Percentiles rank a stretch among this genome's conserved stretches.
These are phyloP conservation scores for Ibidorhyncha struthersii DNA, from an alignment of 2,113 vertebrate species.

Conservation along the genomic window DNA sequence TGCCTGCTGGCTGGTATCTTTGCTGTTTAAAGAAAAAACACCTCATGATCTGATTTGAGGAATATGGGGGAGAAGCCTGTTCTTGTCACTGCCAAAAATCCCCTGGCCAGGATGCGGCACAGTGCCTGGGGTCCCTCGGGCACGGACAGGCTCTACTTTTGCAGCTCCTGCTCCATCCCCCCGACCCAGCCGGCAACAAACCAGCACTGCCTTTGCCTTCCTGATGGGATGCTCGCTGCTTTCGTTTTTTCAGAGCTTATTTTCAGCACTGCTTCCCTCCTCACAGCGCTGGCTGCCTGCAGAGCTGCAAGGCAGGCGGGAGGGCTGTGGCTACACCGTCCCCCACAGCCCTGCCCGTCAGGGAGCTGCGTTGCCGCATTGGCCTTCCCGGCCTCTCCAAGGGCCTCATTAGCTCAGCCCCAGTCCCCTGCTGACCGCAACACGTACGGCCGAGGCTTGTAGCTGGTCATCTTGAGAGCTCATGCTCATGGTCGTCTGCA, in stretches of 20 bases:
- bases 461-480: neutral
- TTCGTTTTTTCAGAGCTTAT: neutral
- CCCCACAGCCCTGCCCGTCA: rapidly evolving
- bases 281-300: neutral
- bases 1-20: neutral
- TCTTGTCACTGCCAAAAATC: neutral
- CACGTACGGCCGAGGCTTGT: rapidly evolving
- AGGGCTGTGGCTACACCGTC: neutral
- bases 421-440: neutral
- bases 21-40: neutral
- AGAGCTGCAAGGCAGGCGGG: neutral
- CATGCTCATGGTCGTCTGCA: rapidly evolving
- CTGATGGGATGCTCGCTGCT: neutral
- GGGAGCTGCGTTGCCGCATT: rapidly evolving
- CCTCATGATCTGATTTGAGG: neutral
- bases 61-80: neutral
- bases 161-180: neutral
- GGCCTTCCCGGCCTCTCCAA: neutral
- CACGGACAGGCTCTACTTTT: neutral
- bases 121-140: neutral
- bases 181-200: neutral
- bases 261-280: neutral
- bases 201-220: neutral
- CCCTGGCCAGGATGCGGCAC: rapidly evolving
- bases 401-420: neutral